phyloP scores from a whole-genome alignment of 2,113 vertebrate species.

The Petrocephalus microphthalmus region DNA sequence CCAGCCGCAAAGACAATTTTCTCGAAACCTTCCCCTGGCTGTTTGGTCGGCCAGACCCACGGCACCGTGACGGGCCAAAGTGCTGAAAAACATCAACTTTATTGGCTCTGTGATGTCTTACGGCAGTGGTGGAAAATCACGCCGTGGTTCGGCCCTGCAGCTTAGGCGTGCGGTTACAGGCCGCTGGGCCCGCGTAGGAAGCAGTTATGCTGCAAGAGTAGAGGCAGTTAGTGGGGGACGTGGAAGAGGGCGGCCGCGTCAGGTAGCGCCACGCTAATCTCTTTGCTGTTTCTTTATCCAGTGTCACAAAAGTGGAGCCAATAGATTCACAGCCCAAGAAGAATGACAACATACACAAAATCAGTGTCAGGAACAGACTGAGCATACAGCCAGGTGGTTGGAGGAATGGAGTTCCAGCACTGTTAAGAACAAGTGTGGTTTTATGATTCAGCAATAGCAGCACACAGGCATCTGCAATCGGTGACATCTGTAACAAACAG shows the following conservation, averaged over 20 bases:
- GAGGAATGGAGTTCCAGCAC: background rate
- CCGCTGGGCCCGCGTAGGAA: background rate
- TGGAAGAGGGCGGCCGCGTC: background rate
- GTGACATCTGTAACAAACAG: background rate
- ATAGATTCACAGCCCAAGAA: background rate
- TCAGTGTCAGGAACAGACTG: background rate
- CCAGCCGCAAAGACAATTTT: conserved; percentile 24
- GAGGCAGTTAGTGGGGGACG: background rate
- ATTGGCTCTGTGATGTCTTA: conserved; percentile 21
- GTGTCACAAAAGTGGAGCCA: background rate
- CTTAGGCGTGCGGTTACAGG: background rate
- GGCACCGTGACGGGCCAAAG: conserved; percentile 12
- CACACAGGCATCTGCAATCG: background rate
- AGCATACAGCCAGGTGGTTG: background rate
- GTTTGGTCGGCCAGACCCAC: conserved; percentile 15
- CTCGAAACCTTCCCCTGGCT: conserved; percentile 21
- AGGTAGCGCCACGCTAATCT: background rate
- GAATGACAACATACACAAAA: background rate
- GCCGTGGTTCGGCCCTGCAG: background rate
- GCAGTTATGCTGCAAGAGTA: background rate
- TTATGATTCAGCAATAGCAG: background rate
- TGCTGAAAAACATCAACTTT: conserved; percentile 19
- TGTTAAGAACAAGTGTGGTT: background rate
- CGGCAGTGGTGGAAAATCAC: conserved; percentile 8
- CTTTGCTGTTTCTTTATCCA: background rate